Evolutionary conservation across 2,113 vertebrate species (phyloP), one percentile per base, ranked within the genome.

Genomic region (Prionailurus bengalensis): DNA sequence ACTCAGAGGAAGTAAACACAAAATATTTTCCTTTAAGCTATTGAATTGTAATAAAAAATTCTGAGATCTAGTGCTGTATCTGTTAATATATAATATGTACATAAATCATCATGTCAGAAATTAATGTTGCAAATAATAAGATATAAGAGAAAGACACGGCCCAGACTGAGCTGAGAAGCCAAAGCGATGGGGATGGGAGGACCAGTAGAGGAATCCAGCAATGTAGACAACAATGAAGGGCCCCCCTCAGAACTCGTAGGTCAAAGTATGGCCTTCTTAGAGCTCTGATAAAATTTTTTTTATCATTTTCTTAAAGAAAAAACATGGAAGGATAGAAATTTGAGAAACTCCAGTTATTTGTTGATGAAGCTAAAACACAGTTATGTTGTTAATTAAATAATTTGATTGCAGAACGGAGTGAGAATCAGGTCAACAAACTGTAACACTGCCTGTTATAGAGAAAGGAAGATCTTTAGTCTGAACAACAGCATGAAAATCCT

Each of bases 321-420:
- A 14, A n/a, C 17, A 33, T 11, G 2, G 7, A 2, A n/a, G 31
- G 5, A 14, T 70, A 88, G 63, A 8, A 15, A 63, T 42, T 39
- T 74, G 19, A 89, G 16, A 87, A 87, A 73, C 2, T 68, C 45
- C 2, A n/a, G 11, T 36, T 51, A 89, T 53, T 68, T 70, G 25
- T 63, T 80, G 27, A 89, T 63, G 71, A 94, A 82, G 33, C 14
- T 86, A 76, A 63, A 55, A 19, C 16, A 53, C 2, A 65, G 19
- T 63, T 39, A 65, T 31, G 71, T 73, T 89, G 45, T 39, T 91
- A 89, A 78, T 55, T 92, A 95, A 76, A 11, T 91, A 83, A 90
- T 11, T 21, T 55, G 1, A 89, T 58, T 89, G 23, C 3, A 73
- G 25, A 93, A 7, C 25, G 6, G 15, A 71, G 29, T 31, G 4